phyloP scores from a whole-genome alignment of 2,113 vertebrate species.

The Danionella cerebrum region DNA sequence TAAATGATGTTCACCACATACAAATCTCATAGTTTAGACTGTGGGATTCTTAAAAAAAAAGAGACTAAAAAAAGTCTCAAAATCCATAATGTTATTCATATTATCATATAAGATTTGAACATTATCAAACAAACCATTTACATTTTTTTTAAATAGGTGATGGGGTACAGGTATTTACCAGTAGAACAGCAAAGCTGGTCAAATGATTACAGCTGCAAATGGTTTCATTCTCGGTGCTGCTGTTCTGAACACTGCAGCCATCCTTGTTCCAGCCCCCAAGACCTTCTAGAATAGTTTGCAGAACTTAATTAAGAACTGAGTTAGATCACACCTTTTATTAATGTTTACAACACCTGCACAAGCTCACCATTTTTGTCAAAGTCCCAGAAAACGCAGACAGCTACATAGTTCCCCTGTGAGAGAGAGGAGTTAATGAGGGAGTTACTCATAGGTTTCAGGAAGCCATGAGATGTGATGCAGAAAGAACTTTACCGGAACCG shows the following conservation, averaged over 20 bases:
- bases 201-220: constrained; percentile 87
- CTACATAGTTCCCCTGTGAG: constrained; percentile 58
- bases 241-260: constrained; percentile 72
- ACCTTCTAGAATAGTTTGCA: constrained; percentile 60
- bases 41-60: no score
- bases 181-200: constrained; percentile 84
- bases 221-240: constrained; percentile 63
- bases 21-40: no score
- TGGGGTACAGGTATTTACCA: constrained; percentile 71
- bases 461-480: not conserved
- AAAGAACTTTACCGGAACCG: constrained; percentile 18
- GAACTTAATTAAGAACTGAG: not conserved
- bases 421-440: constrained; percentile 14
- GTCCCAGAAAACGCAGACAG: constrained; percentile 84
- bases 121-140: no score
- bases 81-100: no score
- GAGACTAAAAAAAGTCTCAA: no score
- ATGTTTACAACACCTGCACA: not conserved
- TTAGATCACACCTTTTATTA: not conserved
- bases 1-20: no score
- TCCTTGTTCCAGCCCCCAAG: constrained; percentile 74
- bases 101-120: no score
- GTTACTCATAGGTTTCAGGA: not conserved
- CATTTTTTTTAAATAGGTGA: no score
- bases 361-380: constrained; percentile 75